These are phyloP conservation scores for Cyrtodaria siliqua DNA, from an alignment of 2,888 invertebrate species.

Conservation along the genomic window DNA sequence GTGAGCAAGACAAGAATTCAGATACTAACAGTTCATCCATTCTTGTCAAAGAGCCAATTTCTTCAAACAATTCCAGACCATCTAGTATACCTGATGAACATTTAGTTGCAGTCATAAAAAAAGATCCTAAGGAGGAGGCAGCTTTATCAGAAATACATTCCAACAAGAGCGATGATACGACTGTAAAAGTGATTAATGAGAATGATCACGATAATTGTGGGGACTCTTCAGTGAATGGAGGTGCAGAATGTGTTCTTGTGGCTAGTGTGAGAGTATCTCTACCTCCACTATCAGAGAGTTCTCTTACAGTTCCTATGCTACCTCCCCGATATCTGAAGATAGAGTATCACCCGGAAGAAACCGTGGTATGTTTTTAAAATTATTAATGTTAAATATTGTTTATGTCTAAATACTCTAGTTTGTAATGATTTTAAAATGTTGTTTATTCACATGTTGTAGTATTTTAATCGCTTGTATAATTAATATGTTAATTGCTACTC, in stretches of 20 bases:
- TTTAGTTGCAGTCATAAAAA: too few relatives aligned
- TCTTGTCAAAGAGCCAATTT: too few relatives aligned
- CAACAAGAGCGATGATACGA: too few relatives aligned
- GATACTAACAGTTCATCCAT: background rate
- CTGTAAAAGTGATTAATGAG: too few relatives aligned
- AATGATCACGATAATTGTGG: background rate
- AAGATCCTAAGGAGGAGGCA: too few relatives aligned
- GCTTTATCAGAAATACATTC: too few relatives aligned
- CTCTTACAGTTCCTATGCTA: slow-evolving; percentile 75
- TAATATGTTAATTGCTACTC: too few relatives aligned
- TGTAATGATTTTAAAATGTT: too few relatives aligned
- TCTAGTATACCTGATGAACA: too few relatives aligned
- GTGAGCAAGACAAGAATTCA: background rate
- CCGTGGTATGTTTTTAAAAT: slow-evolving; percentile 17
- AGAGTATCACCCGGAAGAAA: slow-evolving; percentile 53
- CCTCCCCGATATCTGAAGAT: slow-evolving; percentile 74
- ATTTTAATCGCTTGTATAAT: too few relatives aligned
- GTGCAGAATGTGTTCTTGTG: slow-evolving; percentile 7
- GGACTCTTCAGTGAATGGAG: slow-evolving; percentile 19
- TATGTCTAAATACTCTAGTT: slow-evolving; percentile 34
- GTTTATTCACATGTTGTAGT: too few relatives aligned
- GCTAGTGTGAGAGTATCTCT: slow-evolving; percentile 55
- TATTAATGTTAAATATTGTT: background rate
- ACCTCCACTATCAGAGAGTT: slow-evolving; percentile 70
- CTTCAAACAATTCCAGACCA: too few relatives aligned